These are phyloP conservation scores for Uromys caudimaculatus DNA, from an alignment of 2,797 vertebrate genomes.

Conservation along the genomic window DNA sequence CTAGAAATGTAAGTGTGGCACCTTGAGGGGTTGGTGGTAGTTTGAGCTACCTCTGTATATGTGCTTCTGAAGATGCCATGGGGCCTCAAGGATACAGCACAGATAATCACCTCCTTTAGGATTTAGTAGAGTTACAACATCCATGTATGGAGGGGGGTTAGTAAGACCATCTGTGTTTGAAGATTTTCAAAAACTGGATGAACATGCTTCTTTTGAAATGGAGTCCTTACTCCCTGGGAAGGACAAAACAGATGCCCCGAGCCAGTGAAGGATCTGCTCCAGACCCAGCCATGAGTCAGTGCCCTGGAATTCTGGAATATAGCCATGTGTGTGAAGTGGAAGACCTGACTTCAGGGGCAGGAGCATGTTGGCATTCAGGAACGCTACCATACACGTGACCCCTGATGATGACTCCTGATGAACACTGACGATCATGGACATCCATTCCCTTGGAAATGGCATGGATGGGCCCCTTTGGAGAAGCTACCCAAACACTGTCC, in stretches of 20 bases:
- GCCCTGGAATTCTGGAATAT: conserved; percentile 5
- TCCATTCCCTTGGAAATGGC: neutral
- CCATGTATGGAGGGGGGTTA: neutral
- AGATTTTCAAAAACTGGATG: neutral
- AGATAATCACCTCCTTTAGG: neutral
- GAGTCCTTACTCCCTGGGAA: neutral
- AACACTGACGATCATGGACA: neutral
- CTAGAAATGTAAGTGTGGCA: neutral
- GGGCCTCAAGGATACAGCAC: neutral
- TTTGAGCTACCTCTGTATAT: neutral
- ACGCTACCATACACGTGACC: neutral
- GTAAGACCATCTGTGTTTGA: neutral
- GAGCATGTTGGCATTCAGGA: neutral
- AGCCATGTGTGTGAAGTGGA: neutral
- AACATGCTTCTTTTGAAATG: neutral
- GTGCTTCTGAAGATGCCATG: neutral
- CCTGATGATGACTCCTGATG: neutral
- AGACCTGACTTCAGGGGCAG: neutral
- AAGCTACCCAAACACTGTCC: neutral
- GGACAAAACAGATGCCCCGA: neutral
- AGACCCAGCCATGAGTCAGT: neutral
- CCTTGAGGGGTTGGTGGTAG: neutral
- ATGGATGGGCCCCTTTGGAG: neutral
- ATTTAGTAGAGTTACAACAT: neutral
- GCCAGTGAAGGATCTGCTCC: neutral